phyloP scores from a whole-genome alignment of 37 sponge, comb jelly and placozoan species.

The Agelas oroides region DNA sequence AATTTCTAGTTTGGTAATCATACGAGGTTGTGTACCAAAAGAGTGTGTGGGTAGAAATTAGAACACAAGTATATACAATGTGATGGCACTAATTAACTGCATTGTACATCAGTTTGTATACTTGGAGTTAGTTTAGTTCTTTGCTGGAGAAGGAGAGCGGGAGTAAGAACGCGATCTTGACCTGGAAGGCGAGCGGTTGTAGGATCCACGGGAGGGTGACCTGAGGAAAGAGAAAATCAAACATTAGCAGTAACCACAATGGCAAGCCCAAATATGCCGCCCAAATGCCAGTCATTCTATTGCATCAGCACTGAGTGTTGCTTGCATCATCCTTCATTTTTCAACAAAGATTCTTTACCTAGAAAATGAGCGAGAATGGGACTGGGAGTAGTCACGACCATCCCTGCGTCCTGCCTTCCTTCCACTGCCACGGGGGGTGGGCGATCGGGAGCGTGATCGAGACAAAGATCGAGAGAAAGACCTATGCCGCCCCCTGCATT shows the following conservation, averaged over 20 bases:
- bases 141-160: conserved; percentile 5
- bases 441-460: conserved; percentile 42
- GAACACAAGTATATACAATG: too few species aligned
- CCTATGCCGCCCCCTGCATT: not conserved
- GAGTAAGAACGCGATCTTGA: conserved; percentile 45
- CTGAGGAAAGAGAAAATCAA: too few species aligned
- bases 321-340: not conserved
- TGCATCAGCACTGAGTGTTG: too few species aligned
- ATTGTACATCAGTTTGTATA: too few species aligned
- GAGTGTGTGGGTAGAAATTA: too few species aligned
- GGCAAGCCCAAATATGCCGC: too few species aligned
- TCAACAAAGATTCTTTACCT: not conserved
- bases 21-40: too few species aligned
- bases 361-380: conserved; percentile 7
- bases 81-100: too few species aligned
- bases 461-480: conserved; percentile 30
- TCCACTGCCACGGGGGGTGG: not conserved
- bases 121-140: too few species aligned
- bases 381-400: conserved; percentile 43
- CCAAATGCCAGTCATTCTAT: too few species aligned
- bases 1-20: too few species aligned
- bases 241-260: too few species aligned
- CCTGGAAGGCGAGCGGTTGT: not conserved
- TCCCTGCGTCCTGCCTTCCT: not conserved
- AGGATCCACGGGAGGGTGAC: not conserved